phyloP scores from a whole-genome alignment of 2,888 invertebrate genomes.

The Magallana nippona region DNA sequence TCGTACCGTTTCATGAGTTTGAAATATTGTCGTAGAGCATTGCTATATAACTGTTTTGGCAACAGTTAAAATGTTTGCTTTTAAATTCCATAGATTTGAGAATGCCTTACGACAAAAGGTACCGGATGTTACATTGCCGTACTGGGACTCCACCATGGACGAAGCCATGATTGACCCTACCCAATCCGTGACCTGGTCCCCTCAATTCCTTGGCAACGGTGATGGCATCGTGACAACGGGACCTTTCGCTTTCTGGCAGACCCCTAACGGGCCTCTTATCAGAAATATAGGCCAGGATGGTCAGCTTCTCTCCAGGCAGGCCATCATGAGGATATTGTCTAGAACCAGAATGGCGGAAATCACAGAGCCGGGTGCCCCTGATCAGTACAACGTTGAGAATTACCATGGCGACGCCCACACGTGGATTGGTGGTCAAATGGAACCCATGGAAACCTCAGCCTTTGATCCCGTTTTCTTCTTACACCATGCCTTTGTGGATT shows the following conservation, averaged over 20 bases:
- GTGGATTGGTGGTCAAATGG: constrained; percentile 71
- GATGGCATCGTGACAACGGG: constrained; percentile 62
- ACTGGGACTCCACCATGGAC: constrained; percentile 67
- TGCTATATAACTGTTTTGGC: too few relatives aligned
- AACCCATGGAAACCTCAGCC: constrained; percentile 67
- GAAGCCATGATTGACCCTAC: constrained; percentile 57
- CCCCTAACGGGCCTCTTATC: constrained; percentile 60
- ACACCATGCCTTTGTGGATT: constrained; percentile 71
- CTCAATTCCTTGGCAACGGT: constrained; percentile 61
- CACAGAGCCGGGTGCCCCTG: constrained; percentile 56
- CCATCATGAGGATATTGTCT: constrained; percentile 56
- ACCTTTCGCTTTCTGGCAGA: constrained; percentile 63
- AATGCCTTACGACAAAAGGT: constrained; percentile 65
- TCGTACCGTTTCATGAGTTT: too few relatives aligned
- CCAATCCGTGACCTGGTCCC: constrained; percentile 60
- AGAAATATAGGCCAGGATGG: constrained; percentile 62
- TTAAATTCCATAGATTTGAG: constrained; percentile 57
- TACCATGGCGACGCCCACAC: constrained; percentile 63
- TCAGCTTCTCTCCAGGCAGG: constrained; percentile 61
- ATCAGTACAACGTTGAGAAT: constrained; percentile 61
- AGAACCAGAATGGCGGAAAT: constrained; percentile 59
- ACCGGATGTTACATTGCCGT: constrained; percentile 61
- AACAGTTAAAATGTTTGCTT: neutral
- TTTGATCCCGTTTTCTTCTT: constrained; percentile 72
- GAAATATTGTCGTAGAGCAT: too few relatives aligned